Evolutionary conservation across 2,888 invertebrate genomes (phyloP).

Genomic region (Pristionchus entomophagus): DNA sequence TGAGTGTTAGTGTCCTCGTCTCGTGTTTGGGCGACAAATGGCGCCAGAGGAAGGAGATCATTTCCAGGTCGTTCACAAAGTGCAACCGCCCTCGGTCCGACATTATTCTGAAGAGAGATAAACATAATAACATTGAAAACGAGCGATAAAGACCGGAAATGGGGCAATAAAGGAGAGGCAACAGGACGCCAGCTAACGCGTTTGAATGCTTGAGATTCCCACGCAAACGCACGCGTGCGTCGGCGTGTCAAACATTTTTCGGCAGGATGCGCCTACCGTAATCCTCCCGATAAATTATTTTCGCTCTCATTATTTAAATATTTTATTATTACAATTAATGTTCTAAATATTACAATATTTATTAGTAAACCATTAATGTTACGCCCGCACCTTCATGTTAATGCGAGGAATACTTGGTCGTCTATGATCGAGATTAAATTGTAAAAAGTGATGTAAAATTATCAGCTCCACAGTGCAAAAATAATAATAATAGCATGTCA

Average conservation of each 20-base stretch:
- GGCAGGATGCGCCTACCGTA: background rate
- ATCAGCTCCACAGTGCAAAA: no score
- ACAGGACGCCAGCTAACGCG: background rate
- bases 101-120: background rate
- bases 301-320: no score
- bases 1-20: constrained; percentile 32
- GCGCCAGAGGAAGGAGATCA: constrained; percentile 35
- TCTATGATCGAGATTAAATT: no score
- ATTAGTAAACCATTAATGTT: no score
- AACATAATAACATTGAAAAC: background rate
- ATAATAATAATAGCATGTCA: no score
- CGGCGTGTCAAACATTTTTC: background rate
- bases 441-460: no score
- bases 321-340: no score
- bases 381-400: no score
- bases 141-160: background rate
- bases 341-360: no score
- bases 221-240: background rate
- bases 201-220: background rate
- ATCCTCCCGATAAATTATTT: no score
- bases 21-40: constrained; percentile 37
- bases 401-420: no score
- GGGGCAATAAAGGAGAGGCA: background rate
- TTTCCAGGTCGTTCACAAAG: constrained; percentile 30
- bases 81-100: background rate